Evolutionary conservation across 2,888 invertebrate genomes (phyloP).

Genomic region (Atherix ibis): DNA sequence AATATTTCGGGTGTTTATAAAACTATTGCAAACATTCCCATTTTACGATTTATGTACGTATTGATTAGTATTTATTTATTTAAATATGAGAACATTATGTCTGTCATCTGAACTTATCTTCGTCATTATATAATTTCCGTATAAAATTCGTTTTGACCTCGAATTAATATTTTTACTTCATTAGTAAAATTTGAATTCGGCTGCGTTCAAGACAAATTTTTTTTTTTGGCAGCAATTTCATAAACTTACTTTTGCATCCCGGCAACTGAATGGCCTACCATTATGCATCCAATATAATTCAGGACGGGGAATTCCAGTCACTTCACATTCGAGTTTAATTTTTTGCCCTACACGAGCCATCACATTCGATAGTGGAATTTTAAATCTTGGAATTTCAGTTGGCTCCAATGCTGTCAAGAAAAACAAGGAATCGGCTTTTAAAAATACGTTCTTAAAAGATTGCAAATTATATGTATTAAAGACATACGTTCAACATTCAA

Average conservation of each 20-base stretch:
- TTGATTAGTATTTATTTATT: too few species aligned
- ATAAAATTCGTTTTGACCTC: too few species aligned
- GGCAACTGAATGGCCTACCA: slow-evolving; percentile 44
- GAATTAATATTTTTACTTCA: too few species aligned
- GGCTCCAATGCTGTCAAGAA: slow-evolving; percentile 40
- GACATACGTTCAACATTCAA: slow-evolving; percentile 51
- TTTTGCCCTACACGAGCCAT: slow-evolving; percentile 59
- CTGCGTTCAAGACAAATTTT: too few species aligned
- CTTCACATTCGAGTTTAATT: slow-evolving; percentile 52
- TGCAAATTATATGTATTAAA: too few species aligned
- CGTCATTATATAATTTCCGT: too few species aligned
- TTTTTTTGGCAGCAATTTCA: not conserved
- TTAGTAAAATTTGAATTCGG: too few species aligned
- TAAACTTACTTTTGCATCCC: slow-evolving; percentile 42
- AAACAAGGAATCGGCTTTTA: too few species aligned
- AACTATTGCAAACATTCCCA: too few species aligned
- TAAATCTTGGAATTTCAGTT: slow-evolving; percentile 45
- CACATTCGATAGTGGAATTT: slow-evolving; percentile 47
- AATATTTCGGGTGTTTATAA: slow-evolving; percentile 2
- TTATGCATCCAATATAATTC: slow-evolving; percentile 51
- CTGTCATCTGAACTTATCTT: too few species aligned
- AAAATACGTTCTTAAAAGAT: not conserved
- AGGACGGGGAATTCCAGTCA: slow-evolving; percentile 47
- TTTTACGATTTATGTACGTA: too few species aligned
- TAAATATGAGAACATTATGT: too few species aligned